Evolutionary conservation across 1,140 invertebrate genomes (phyloP), one percentile per base, ranked within the genome.

Genomic region (Drosophila pseudoananassae): DNA sequence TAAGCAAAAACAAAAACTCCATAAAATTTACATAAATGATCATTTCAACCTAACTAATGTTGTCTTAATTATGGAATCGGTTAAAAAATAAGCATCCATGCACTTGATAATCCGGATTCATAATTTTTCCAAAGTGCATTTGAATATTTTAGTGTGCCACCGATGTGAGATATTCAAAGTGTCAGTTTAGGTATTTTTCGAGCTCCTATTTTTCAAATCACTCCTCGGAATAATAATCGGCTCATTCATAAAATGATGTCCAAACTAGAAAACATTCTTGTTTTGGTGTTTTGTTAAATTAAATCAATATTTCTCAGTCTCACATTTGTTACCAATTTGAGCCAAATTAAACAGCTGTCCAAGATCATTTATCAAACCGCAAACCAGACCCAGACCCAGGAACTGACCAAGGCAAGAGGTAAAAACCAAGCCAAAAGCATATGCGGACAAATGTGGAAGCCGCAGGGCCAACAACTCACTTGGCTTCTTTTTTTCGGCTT

Each of bases 401-500:
- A 69, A 69, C 64, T 69, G 64, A 72, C 72, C 59, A 50, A 47
- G 71, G 36, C 70, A 55, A 51, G 43, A 38, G 20, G 45, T 57
- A 20, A 68, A 63, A 51, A 50, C 23, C 33, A 9, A 49, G 33
- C 5, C 60, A 25, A 33, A 58, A 82, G 73, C 76, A 52, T 73
- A 76, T 77, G 65, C 81, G 65, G 49, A 64, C 65, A 68, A 55
- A 78, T 72, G 70, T 82, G 69, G 74, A 82, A 71, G 61, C 70
- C 69, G 71, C 83, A 82, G 70, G 78, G 83, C 75, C 70, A 87
- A 59, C 83, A 58, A 72, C 65, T 88, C 43, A 58, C 63, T 71
- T 68, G 51, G 57, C 65, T 51, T 75, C 72, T 29, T 46, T 29
- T 74, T 75, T 59, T 20, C 38, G 43, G 17, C 29, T 61, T 59